Conservation (phyloP, 2,113 vertebrate genomes). For the Daboia siamensis region DNA sequence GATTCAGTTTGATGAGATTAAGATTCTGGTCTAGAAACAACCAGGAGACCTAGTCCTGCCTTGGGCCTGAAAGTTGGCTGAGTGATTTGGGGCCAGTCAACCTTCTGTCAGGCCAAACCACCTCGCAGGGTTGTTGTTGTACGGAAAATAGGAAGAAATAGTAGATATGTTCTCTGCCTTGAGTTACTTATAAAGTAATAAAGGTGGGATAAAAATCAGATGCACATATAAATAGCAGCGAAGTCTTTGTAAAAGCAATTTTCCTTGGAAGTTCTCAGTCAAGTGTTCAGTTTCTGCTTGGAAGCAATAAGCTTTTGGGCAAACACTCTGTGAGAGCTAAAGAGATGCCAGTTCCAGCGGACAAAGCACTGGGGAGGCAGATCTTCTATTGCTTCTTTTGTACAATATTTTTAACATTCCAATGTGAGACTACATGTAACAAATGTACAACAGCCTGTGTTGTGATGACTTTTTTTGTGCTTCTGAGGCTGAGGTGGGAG, state of each 20-base stretch:
- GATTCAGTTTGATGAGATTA: no score
- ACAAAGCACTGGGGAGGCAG: background rate
- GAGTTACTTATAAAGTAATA: no score
- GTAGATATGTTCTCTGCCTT: no score
- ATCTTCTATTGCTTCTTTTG: background rate
- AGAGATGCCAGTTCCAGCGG: background rate
- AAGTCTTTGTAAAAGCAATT: background rate
- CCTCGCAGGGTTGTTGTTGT: no score
- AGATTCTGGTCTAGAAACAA: no score
- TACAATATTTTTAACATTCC: background rate
- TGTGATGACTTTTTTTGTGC: background rate
- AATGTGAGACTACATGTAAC: background rate
- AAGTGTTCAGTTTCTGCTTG: background rate
- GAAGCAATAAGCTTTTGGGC: background rate
- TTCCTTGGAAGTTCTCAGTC: background rate
- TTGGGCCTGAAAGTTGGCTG: no score
- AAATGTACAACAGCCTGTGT: background rate
- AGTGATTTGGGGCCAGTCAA: no score
- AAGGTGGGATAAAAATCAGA: background rate
- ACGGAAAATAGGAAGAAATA: no score
- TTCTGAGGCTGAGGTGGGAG: background rate
- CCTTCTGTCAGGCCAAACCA: no score
- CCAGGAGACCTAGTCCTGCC: no score
- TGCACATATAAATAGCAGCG: background rate
- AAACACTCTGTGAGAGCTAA: background rate